Base-by-base conservation (phyloP, 1,140 invertebrate species). In the Oedothorax gibbosus region DNA sequence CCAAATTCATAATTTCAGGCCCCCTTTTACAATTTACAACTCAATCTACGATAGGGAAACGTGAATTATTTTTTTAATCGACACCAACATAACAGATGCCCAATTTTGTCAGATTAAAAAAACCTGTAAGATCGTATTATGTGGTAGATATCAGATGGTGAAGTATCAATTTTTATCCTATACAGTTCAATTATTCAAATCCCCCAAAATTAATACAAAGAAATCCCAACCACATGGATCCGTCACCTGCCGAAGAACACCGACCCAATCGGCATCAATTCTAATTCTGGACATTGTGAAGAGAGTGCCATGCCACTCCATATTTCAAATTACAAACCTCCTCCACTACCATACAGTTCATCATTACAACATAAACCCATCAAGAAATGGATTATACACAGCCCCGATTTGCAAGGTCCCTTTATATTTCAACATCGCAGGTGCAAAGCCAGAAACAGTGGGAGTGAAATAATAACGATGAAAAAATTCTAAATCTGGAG, bases 401-500 rank as follows among this genome's bases (percentile, higher is more conserved):
- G n/a, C 60, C 69, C 72, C 62, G 68, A 75, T 56, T 35, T 75
- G 14, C 71, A 21, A 56, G 68, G n/a, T 77, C 15, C 21, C 7
- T 35, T 64, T 77, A 15, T 56, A 49, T 51, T 60, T 14, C 57
- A 53, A 49, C 50, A 71, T n/a, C 51, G 50, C 69, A 71, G 69
- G 51, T 71, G 21, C 64, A 54, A 15, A 18, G 12, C 51, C 66
- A 82, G 57, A 82, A 82, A 73, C 64, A 79, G 20, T 20, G 14
- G 7, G n/a, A 60, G 54, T 5, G 56, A 15, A 54, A 79, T 49
- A 76, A 68, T 20, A 69, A 3, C 8, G 15, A 18, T 21, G n/a
- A 68, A 79, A 79, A 54, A 68, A 79, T 66, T 50, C 20, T 73
- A 50, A 84, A 84, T 84, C 81, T 84, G 81, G 72, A 60, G 35